These are phyloP conservation scores for Xerus inauris DNA, from an alignment of 2,113 vertebrate genomes.

Conservation along the genomic window DNA sequence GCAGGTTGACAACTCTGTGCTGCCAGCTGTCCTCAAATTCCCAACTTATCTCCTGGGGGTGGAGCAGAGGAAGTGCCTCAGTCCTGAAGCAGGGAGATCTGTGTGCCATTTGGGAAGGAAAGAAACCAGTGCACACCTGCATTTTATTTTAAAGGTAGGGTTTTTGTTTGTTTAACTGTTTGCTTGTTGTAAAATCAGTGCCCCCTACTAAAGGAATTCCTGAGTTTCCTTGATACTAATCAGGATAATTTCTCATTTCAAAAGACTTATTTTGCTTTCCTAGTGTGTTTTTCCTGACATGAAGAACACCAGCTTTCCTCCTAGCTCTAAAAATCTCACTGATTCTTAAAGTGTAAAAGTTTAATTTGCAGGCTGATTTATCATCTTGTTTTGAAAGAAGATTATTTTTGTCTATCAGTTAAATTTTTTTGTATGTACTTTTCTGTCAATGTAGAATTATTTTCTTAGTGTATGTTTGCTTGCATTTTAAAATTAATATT, in stretches of 20 bases:
- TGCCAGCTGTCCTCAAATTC: slow-evolving; percentile 66
- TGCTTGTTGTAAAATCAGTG: slow-evolving; percentile 37
- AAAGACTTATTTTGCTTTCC: slow-evolving; percentile 19
- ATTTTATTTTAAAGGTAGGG: slow-evolving; percentile 56
- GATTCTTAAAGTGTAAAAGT: not conserved
- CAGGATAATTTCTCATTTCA: slow-evolving; percentile 31
- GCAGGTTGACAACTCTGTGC: slow-evolving; percentile 54
- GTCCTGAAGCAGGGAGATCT: not conserved
- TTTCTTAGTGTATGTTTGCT: slow-evolving; percentile 39
- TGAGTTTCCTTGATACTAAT: not conserved
- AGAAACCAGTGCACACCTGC: not conserved
- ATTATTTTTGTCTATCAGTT: not conserved
- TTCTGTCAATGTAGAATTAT: slow-evolving; percentile 44
- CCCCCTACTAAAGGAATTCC: slow-evolving; percentile 16
- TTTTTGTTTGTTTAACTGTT: not conserved
- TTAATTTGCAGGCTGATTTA: not conserved
- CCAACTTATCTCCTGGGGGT: slow-evolving; percentile 61
- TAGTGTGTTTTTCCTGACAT: not conserved
- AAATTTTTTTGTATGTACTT: slow-evolving; percentile 45
- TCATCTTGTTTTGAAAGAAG: slow-evolving; percentile 5
- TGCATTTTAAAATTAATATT: slow-evolving; percentile 61
- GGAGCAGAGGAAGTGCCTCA: not conserved
- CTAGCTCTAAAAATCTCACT: not conserved
- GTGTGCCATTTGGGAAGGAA: slow-evolving; percentile 21
- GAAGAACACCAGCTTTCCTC: not conserved